Evolutionary conservation across 2,888 invertebrate species (phyloP).

Genomic region (Halictus quadricinctus): DNA sequence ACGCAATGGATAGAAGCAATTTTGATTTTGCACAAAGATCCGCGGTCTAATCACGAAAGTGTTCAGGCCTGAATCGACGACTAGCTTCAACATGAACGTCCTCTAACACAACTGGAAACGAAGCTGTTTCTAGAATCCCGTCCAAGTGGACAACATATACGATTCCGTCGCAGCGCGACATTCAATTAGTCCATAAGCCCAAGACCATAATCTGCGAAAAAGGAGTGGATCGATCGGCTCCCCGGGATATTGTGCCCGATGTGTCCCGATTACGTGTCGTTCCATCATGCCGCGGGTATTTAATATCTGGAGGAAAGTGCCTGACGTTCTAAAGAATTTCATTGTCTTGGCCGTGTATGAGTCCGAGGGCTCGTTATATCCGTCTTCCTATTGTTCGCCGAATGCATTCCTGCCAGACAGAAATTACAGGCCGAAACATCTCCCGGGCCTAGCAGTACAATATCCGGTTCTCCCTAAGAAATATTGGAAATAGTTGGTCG

Average conservation of each 20-base stretch:
- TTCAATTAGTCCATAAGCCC: neutral
- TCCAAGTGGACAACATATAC: neutral
- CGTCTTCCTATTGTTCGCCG: slow-evolving; percentile 49
- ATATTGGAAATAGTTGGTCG: slow-evolving; percentile 67
- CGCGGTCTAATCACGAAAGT: neutral
- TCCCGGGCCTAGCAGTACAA: slow-evolving; percentile 47
- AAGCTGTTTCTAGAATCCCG: neutral
- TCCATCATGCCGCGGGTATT: slow-evolving; percentile 43
- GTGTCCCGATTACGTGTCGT: slow-evolving; percentile 52
- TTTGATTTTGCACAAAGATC: neutral
- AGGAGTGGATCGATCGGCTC: slow-evolving; percentile 30
- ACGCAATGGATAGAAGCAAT: neutral
- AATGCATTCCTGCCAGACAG: slow-evolving; percentile 53
- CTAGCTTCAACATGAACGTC: neutral
- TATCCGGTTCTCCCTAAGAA: slow-evolving; percentile 62
- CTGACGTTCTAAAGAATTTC: slow-evolving; percentile 60
- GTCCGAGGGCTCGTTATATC: slow-evolving; percentile 62
- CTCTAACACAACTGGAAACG: neutral
- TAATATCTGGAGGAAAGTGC: slow-evolving; percentile 61
- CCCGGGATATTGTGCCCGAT: slow-evolving; percentile 24
- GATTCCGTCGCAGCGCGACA: neutral
- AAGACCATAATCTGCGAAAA: neutral
- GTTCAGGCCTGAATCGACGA: neutral
- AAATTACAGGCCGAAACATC: slow-evolving; percentile 61
- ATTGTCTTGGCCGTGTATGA: slow-evolving; percentile 50